These are phyloP conservation scores for Theodoxus fluviatilis DNA, from an alignment of 2,888 invertebrate species.

Conservation along the genomic window DNA sequence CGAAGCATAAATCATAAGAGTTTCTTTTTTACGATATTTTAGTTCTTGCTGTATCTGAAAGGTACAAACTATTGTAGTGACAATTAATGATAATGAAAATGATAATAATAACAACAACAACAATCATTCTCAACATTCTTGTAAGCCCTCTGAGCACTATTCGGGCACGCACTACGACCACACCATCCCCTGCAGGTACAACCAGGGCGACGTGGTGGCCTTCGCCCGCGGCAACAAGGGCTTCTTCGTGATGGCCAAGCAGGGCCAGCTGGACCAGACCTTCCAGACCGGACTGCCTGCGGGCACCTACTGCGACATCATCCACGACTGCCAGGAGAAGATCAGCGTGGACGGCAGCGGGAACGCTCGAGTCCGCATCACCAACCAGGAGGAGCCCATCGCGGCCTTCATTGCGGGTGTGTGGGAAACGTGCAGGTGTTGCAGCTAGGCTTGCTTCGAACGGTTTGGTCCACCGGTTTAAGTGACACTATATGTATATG, in stretches of 20 bases:
- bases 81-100: too few species aligned
- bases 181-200: slow-evolving; percentile 38
- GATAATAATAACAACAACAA: too few species aligned
- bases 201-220: slow-evolving; percentile 55
- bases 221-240: slow-evolving; percentile 58
- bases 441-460: too few species aligned
- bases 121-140: too few species aligned
- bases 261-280: slow-evolving; percentile 46
- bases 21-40: too few species aligned
- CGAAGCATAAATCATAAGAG: too few species aligned
- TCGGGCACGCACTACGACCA: too few species aligned
- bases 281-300: slow-evolving; percentile 60
- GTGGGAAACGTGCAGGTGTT: slow-evolving; percentile 22
- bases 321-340: slow-evolving; percentile 53
- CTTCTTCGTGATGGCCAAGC: slow-evolving; percentile 60
- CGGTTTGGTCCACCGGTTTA: too few species aligned
- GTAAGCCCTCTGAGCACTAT: too few species aligned
- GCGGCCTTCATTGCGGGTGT: slow-evolving; percentile 55
- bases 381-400: slow-evolving; percentile 48
- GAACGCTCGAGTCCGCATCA: slow-evolving; percentile 47
- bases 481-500: too few species aligned
- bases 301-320: slow-evolving; percentile 62
- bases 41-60: too few species aligned
- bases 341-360: slow-evolving; percentile 52
- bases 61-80: too few species aligned